A percentile compares a stretch with the other conserved stretches of the same genome.
These are phyloP conservation scores for Cuculus canorus DNA, from an alignment of 2,797 vertebrate genomes.

Conservation along the genomic window DNA sequence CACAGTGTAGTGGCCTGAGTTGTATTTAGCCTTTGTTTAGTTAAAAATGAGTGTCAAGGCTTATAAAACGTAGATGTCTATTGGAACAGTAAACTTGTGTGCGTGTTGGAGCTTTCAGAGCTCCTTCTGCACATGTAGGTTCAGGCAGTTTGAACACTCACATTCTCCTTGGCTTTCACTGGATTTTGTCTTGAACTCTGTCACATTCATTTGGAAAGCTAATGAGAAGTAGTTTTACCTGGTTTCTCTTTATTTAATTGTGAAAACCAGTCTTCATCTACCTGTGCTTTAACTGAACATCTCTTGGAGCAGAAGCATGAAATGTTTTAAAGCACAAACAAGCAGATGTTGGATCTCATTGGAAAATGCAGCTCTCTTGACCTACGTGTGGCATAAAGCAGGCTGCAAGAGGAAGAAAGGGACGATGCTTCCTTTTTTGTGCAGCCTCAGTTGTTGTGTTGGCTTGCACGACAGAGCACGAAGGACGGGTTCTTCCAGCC, in stretches of 20 bases:
- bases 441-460: neutral
- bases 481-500: neutral
- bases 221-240: neutral
- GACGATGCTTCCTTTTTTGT: neutral
- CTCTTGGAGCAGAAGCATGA: neutral
- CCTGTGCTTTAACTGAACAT: neutral
- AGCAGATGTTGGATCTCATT: neutral
- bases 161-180: neutral
- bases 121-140: neutral
- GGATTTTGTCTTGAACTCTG: neutral
- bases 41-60: neutral
- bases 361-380: neutral
- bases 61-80: neutral
- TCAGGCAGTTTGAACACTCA: neutral
- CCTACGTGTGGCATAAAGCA: neutral
- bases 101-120: neutral
- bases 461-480: neutral
- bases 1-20: neutral
- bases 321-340: neutral
- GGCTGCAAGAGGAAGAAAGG: neutral
- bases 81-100: neutral
- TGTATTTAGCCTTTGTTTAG: neutral
- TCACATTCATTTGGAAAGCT: neutral
- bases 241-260: neutral
- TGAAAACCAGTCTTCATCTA: neutral